Evolutionary conservation across 2,888 invertebrate species (phyloP), one percentile per base, ranked within the genome.

Genomic region (Rotaria magnacalcarata): DNA sequence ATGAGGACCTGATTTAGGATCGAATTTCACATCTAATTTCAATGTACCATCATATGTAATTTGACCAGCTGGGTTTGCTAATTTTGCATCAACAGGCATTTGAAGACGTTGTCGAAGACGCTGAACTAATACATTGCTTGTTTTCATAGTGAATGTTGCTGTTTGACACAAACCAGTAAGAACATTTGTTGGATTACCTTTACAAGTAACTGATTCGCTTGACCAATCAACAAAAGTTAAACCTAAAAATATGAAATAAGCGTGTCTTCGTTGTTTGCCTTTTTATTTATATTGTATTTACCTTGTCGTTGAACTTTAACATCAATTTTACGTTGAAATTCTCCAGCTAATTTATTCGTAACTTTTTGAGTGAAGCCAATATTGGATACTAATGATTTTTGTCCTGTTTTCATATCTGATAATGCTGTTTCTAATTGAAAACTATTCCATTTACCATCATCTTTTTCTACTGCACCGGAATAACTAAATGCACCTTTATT

Each of bases 391-490:
- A 67, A 27, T 16, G 27, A 5, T 34, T 67, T 67, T 34, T 67
- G 67, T 27, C 67, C 67, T 16, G 67, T 67, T 19, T 34, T 67
- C 41, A 19, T 80, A 80, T 80, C 80, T 5, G 47, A 2, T 21
- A 47, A 2, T 21, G 43, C 11, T 24, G 24, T 80, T n/a, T 47
- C 5, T 10, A 47, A 10, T n/a, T 43, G 24, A 11, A 80, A 0
- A 43, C 11, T 47, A 47, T 80, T 80, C 80, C 80, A 80, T 80
- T 24, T 47, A n/a, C 80, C 80, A 80, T 80, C 80, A 21, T 80
- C 80, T 47, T 80, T 80, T 24, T 47, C 47, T 8, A 47, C 80
- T 24, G 43, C 24, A 80, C 80, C 80, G n/a, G n/a, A 24, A 80
- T 80, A 80, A 47, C n/a, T 43, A n/a, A 80, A 80, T 47, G 24